Evolutionary conservation across 2,888 invertebrate genomes (phyloP), one percentile per base, ranked within the genome.

Genomic region (Archips crataeganus): DNA sequence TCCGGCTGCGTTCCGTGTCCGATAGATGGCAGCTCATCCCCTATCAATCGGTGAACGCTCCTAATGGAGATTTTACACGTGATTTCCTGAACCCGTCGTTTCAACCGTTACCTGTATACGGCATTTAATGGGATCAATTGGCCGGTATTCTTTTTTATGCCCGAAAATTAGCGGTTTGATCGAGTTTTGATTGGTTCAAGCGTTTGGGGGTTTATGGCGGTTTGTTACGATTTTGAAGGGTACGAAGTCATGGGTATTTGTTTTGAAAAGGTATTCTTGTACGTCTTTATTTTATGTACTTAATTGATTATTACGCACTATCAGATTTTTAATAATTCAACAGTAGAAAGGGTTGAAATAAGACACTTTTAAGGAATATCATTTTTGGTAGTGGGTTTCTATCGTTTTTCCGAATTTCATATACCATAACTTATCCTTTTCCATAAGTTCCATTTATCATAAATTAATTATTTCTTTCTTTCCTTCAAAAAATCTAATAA

Each of bases 1-100:
- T 84, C 85, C 87, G 85, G 85, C 85, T 84, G 88, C 87, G 88
- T 88, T 81, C 90, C 89, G 88, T 90, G 90, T 89, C 91, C 90
- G 84, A 90, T 88, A 86, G 90, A 90, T 88, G 83, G 88, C 88
- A 87, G 89, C 87, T 92, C 89, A 92, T 93, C 92, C 91, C 87
- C 86, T 90, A 91, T 93, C 92, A 91, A 92, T 91, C 87, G 85
- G 79, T 75, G 80, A 82, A 72, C 84, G 88, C 86, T 86, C 87
- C 87, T 91, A 93, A 93, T 93, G 91, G 93, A 90, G 92, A 92
- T 93, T 94, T 94, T 91, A 93, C 93, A 92, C 91, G 88, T 93
- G 90, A 93, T 92, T 92, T 93, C 91, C 90, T 89, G 82, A 77
- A 79, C 77, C 82, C 77, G 79, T 78, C 82, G 77, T 84, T 83